Percentiles rank a stretch among this genome's conserved stretches.
Evolutionary conservation across 1,140 invertebrate species (phyloP).

Genomic region (Melanaphis sacchari): DNA sequence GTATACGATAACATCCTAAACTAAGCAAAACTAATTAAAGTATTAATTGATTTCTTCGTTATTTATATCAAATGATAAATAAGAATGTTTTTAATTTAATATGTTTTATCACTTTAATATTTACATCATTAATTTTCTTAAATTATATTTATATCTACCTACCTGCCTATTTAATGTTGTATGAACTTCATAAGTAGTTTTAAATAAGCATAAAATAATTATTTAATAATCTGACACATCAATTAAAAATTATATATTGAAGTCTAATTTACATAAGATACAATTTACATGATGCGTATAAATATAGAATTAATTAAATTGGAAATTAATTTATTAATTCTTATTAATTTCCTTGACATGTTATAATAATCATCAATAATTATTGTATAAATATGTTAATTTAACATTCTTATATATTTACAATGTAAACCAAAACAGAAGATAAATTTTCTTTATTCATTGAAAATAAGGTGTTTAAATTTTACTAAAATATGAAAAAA

Average conservation of each 20-base stretch:
- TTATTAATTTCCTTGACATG: neutral
- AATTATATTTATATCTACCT: neutral
- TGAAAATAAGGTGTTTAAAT: neutral
- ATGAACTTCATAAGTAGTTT: neutral
- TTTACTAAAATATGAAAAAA: neutral
- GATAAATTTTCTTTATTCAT: neutral
- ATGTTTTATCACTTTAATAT: neutral
- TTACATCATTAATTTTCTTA: neutral
- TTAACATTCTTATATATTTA: neutral
- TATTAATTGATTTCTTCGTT: neutral
- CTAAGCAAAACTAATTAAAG: neutral
- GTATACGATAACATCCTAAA: neutral
- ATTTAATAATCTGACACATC: neutral
- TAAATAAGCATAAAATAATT: neutral
- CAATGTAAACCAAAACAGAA: neutral
- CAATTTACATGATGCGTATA: neutral
- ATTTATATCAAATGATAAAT: neutral
- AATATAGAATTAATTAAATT: neutral
- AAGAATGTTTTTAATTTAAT: neutral
- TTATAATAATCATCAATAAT: neutral
- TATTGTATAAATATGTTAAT: conserved; percentile 21
- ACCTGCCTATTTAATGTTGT: neutral
- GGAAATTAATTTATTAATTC: neutral
- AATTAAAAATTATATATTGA: conserved; percentile 4
- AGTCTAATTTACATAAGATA: too few relatives aligned